A percentile compares a stretch with the other conserved stretches of the same genome.
Evolutionary conservation across 2,113 vertebrate species (phyloP).

Genomic region (Seriola rivoliana): DNA sequence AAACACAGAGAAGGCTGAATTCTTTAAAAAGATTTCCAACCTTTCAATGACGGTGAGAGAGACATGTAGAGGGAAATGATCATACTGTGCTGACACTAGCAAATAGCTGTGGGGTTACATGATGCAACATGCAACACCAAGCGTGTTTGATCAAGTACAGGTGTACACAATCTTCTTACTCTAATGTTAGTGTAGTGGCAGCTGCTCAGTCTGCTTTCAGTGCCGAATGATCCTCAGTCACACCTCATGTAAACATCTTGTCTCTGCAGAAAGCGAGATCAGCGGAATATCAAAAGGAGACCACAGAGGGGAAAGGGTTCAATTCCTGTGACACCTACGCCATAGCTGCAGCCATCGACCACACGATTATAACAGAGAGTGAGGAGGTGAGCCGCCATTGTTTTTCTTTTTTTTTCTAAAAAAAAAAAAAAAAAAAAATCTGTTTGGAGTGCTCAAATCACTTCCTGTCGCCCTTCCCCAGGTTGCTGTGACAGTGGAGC

Average conservation of each 20-base stretch:
- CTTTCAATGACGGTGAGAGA: constrained; percentile 52
- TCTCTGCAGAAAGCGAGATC: constrained; percentile 36
- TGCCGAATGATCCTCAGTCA: no score
- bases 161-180: neutral
- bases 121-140: no score
- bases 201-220: no score
- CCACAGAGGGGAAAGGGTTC: constrained; percentile 70
- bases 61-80: no score
- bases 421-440: no score
- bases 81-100: neutral
- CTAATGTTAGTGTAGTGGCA: no score
- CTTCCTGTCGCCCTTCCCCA: neutral
- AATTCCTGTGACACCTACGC: constrained; percentile 84
- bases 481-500: constrained; percentile 78
- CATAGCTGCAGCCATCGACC: constrained; percentile 82
- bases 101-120: no score
- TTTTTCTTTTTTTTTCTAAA: no score
- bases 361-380: constrained; percentile 62
- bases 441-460: no score
- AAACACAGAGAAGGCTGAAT: constrained; percentile 80
- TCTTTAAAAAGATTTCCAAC: constrained; percentile 80
- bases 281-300: constrained; percentile 50
- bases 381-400: constrained; percentile 42
- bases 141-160: neutral
- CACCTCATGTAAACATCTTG: no score